phyloP scores from a whole-genome alignment of 2,113 vertebrate species.

The Jaculus jaculus region DNA sequence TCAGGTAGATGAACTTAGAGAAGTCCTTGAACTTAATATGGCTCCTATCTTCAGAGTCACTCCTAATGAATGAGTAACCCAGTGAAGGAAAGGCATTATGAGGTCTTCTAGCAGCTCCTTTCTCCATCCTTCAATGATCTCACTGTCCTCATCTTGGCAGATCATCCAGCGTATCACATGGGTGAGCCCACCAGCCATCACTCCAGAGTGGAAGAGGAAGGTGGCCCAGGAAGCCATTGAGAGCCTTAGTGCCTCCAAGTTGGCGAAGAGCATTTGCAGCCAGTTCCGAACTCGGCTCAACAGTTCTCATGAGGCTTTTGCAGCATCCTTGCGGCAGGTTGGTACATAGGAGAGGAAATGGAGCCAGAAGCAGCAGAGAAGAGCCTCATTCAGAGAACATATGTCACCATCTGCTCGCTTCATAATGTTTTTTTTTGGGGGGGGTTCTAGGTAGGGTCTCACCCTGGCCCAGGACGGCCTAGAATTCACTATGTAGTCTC shows the following conservation, averaged over 20 bases:
- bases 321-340: slow-evolving; percentile 96
- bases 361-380: background rate
- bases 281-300: slow-evolving; percentile 97
- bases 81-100: background rate
- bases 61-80: background rate
- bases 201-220: slow-evolving; percentile 96
- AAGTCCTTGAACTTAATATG: background rate
- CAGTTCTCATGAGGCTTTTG: slow-evolving; percentile 97
- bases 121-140: background rate
- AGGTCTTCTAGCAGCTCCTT: background rate
- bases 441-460: too few species aligned
- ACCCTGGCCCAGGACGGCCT: too few species aligned
- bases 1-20: background rate
- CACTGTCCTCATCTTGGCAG: slow-evolving; percentile 77
- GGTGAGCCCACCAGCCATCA: slow-evolving; percentile 95
- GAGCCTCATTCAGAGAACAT: background rate
- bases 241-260: slow-evolving; percentile 96
- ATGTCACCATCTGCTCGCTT: background rate
- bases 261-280: slow-evolving; percentile 98
- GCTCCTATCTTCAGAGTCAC: background rate
- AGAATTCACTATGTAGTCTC: too few species aligned
- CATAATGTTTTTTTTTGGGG: too few species aligned
- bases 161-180: slow-evolving; percentile 96
- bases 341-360: background rate
- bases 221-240: slow-evolving; percentile 98